A percentile compares a stretch with the other conserved stretches of the same genome.
These are phyloP conservation scores for Thymelicus sylvestris DNA, from an alignment of 2,888 invertebrate genomes.

Conservation along the genomic window DNA sequence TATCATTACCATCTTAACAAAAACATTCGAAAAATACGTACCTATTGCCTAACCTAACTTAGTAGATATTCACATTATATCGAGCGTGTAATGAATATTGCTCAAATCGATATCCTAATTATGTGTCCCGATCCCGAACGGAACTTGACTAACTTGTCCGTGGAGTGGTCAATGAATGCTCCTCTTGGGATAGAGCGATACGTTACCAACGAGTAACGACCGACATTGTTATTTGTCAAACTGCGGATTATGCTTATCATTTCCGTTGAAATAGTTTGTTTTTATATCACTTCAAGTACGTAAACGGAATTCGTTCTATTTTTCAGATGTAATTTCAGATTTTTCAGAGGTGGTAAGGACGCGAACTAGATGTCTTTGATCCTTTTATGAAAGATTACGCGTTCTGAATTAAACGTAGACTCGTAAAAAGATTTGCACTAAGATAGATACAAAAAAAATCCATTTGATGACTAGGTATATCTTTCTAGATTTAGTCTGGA, in stretches of 20 bases:
- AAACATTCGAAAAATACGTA: too few species aligned
- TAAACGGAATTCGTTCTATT: too few species aligned
- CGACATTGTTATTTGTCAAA: background rate
- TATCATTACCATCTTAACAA: too few species aligned
- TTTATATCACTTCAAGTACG: background rate
- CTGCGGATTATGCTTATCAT: conserved; percentile 1
- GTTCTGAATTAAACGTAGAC: too few species aligned
- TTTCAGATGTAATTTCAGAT: too few species aligned
- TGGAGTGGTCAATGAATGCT: conserved; percentile 21
- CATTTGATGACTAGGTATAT: too few species aligned
- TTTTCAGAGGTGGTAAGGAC: too few species aligned
- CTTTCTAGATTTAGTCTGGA: too few species aligned
- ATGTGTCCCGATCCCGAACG: conserved; percentile 9
- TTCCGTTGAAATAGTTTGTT: background rate
- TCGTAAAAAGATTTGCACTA: too few species aligned
- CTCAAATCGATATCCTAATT: background rate
- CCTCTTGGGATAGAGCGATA: conserved; percentile 15
- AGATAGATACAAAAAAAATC: too few species aligned
- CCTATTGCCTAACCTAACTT: background rate
- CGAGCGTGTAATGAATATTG: background rate
- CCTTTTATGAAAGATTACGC: too few species aligned
- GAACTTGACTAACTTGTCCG: conserved; percentile 13
- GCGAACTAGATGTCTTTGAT: too few species aligned
- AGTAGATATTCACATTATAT: background rate
- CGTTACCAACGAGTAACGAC: conserved; percentile 11